Conservation (phyloP, 2,113 vertebrate species). For the Illadopsis cleaveri region DNA sequence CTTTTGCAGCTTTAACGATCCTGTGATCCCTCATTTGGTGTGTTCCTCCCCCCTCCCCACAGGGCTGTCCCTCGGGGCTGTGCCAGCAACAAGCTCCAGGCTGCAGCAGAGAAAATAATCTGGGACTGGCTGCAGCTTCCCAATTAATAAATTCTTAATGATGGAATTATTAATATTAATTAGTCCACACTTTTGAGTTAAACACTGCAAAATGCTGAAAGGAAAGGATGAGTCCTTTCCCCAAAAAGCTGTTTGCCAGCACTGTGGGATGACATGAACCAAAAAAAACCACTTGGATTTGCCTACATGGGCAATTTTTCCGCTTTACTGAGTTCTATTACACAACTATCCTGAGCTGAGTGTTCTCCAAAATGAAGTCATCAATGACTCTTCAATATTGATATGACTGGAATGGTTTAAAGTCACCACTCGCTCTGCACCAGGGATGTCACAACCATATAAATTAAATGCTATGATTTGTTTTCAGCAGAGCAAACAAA, state of each 20-base stretch:
- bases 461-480: background rate
- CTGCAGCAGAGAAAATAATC: background rate
- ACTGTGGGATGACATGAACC: background rate
- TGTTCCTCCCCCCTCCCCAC: background rate
- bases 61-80: rapidly evolving
- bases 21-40: background rate
- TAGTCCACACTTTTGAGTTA: background rate
- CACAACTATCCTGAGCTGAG: background rate
- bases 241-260: background rate
- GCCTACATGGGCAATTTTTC: background rate
- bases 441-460: background rate
- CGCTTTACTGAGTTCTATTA: background rate
- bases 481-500: background rate
- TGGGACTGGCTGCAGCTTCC: background rate
- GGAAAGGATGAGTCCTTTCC: background rate
- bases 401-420: background rate
- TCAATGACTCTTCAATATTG: background rate
- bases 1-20: rapidly evolving
- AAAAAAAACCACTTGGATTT: background rate
- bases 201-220: background rate
- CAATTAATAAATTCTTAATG: background rate
- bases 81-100: background rate
- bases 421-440: background rate
- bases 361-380: background rate
- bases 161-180: background rate